phyloP scores from a whole-genome alignment of 35 echinoderm and acorn worm species.

The Heliocidaris erythrogramma region DNA sequence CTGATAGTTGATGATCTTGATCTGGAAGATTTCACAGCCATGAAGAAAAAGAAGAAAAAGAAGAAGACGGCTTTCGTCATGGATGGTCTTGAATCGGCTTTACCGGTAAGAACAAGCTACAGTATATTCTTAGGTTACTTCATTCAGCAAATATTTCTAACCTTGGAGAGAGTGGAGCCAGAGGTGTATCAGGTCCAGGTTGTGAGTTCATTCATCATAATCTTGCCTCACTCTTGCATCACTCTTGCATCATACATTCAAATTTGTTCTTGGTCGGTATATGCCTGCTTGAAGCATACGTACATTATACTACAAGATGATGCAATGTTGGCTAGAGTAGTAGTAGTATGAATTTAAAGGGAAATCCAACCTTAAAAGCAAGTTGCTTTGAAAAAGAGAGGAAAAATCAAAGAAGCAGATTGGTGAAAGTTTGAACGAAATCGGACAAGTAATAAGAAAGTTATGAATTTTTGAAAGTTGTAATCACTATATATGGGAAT shows the following conservation, averaged over 20 bases:
- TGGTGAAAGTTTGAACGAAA: no score
- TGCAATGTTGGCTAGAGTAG: not conserved
- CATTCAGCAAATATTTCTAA: no score
- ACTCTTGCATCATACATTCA: not conserved
- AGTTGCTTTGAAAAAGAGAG: no score
- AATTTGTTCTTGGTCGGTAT: not conserved
- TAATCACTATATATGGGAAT: no score
- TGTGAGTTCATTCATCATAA: not conserved
- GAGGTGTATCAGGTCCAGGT: not conserved
- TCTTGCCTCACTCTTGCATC: not conserved
- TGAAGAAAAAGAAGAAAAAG: slow-evolving; percentile 96
- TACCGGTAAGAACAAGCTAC: slow-evolving; percentile 62
- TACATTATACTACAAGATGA: not conserved
- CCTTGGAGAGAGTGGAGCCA: no score
- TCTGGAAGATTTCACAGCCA: slow-evolving; percentile 70
- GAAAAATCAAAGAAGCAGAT: no score
- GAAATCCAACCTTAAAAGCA: no score
- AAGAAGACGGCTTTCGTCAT: slow-evolving; percentile 86
- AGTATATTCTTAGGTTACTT: no score
- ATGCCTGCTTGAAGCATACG: not conserved
- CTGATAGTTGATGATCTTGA: slow-evolving; percentile 73
- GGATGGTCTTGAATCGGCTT: slow-evolving; percentile 68
- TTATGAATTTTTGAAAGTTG: no score
- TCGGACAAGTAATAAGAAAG: no score
- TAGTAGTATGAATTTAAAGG: not conserved